Conservation (phyloP, 2,888 invertebrate species). For the Amblyjoppa fuscipennis region DNA sequence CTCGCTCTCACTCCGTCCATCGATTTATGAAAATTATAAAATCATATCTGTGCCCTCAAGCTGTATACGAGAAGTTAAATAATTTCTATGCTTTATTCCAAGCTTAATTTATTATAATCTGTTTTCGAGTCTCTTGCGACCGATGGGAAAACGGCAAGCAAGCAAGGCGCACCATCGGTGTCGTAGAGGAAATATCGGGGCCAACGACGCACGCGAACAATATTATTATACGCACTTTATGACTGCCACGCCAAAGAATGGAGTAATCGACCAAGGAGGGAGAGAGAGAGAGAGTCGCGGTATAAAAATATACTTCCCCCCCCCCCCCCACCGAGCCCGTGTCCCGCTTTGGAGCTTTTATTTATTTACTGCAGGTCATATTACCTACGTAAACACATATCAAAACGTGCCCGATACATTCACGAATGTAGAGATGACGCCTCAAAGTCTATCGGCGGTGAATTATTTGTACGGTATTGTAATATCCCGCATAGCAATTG, state of each 20-base stretch:
- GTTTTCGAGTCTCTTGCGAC: constrained; percentile 6
- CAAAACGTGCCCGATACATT: neutral
- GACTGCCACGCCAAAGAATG: constrained; percentile 50
- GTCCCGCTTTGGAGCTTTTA: constrained; percentile 22
- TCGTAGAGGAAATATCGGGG: constrained; percentile 45
- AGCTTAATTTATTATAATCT: constrained; percentile 50
- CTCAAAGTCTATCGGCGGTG: neutral
- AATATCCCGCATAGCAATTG: neutral
- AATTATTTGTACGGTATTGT: constrained; percentile 21
- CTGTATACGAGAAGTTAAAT: constrained; percentile 17
- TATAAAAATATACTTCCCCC: constrained; percentile 40
- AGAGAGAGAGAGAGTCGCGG: neutral
- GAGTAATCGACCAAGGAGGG: constrained; percentile 34
- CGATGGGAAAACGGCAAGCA: constrained; percentile 24
- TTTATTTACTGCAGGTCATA: constrained; percentile 41
- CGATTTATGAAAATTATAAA: neutral
- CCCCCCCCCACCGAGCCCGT: neutral
- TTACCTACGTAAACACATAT: constrained; percentile 35
- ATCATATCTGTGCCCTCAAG: constrained; percentile 24
- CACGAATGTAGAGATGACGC: constrained; percentile 9
- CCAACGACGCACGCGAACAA: constrained; percentile 46
- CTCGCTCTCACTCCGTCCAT: neutral
- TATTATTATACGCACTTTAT: constrained; percentile 42
- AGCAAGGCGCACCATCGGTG: neutral
- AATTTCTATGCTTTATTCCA: constrained; percentile 34